Conservation (phyloP, 2,888 invertebrate species). For the Heliconius cydno region DNA sequence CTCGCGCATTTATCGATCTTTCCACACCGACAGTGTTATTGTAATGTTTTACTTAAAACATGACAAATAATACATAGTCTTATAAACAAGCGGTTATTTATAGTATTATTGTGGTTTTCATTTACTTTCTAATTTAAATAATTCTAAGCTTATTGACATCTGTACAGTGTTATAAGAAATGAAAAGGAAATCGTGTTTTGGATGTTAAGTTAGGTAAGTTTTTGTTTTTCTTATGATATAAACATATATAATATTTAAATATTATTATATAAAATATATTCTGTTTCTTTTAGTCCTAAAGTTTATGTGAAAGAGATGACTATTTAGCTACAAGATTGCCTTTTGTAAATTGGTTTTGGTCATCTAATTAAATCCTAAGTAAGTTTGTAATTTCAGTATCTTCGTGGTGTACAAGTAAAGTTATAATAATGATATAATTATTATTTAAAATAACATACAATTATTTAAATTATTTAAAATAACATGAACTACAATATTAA, state of each 20-base stretch:
- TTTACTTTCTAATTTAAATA: slow-evolving; percentile 8
- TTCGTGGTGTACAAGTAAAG: background rate
- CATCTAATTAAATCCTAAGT: background rate
- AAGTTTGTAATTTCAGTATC: background rate
- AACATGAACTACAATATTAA: slow-evolving; percentile 1
- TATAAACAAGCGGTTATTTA: slow-evolving; percentile 32
- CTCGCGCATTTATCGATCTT: slow-evolving; percentile 64
- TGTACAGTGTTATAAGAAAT: slow-evolving; percentile 27
- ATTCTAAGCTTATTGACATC: slow-evolving; percentile 10
- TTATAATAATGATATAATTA: background rate
- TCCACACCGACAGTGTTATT: slow-evolving; percentile 61
- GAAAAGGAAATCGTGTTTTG: slow-evolving; percentile 38
- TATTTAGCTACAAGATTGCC: background rate
- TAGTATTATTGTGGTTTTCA: slow-evolving; percentile 58
- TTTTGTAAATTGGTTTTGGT: background rate
- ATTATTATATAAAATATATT: background rate
- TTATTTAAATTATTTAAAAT: background rate
- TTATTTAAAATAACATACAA: background rate
- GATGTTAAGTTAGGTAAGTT: slow-evolving; percentile 38
- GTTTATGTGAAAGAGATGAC: background rate
- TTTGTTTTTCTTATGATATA: background rate
- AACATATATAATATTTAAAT: background rate
- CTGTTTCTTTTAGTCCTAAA: background rate
- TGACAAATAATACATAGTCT: slow-evolving; percentile 60
- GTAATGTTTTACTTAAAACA: slow-evolving; percentile 68